Base-by-base conservation (phyloP, 2,113 vertebrate genomes). In the Tupaia chinensis region DNA sequence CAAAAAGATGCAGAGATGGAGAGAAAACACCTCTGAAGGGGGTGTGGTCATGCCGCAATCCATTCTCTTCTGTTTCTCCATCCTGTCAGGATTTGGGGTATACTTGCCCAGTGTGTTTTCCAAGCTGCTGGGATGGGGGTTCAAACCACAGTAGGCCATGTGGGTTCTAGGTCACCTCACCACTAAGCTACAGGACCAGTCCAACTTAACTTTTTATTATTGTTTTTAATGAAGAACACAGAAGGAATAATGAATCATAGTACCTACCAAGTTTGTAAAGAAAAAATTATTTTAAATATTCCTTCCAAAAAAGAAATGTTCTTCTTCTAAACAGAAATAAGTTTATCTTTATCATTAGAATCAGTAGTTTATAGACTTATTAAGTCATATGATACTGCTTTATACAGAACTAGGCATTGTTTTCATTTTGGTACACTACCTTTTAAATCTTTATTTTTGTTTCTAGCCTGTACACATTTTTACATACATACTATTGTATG, bases 201-300 rank as follows among this genome's bases (percentile, higher is more conserved):
- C 44, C 68, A 82, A 91, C 72, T 81, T 95, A 78, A 86, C 27
- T 83, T 90, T 53, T 90, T 95, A 34, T 70, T 66, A 44, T 74
- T 72, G 22, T 78, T 93, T 96, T 96, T 85, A 85, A 74, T 44
- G 32, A 92, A 94, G 44, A 16, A 10, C 63, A 68, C n/a, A 53
- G 44, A 92, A 92, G 79, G 65, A 94, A 79, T 44, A 44, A 17
- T 81, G 44, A 76, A 56, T 78, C 66, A 87, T 81, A 83, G 23
- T 90, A 85, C n/a, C 65, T 86, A 81, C 15, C 63, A 61, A 66
- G 15, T 19, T 56, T 89, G 9, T 86, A 88, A 77, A 70, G 60
- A 58, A n/a, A 54, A 93, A 96, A 94, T 70, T 25, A 66, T 88
- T 93, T 94, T 27, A 92, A 94, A 90, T 94, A 76, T 5, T 29